phyloP scores from a whole-genome alignment of 2,113 vertebrate species.

The Noturus placidus region DNA sequence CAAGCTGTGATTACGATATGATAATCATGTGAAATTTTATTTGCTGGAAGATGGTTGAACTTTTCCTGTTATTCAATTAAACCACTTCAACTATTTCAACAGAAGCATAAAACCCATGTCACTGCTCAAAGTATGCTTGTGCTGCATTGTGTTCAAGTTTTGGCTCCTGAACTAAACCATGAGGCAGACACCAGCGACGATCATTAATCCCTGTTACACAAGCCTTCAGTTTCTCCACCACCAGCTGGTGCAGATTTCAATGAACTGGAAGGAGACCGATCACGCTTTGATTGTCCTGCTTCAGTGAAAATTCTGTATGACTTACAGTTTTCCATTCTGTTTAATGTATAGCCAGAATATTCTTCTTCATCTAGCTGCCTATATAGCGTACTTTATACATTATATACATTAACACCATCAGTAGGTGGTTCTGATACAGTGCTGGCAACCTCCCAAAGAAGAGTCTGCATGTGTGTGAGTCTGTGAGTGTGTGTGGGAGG shows the following conservation, averaged over 20 bases:
- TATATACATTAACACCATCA: neutral
- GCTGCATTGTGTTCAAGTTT: neutral
- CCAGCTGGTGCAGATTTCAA: slow-evolving; percentile 64
- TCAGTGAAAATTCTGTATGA: neutral
- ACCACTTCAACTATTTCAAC: neutral
- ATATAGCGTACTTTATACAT: neutral
- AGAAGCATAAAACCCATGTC: neutral
- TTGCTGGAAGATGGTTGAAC: neutral
- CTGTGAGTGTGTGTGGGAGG: neutral
- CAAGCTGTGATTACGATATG: too few relatives aligned
- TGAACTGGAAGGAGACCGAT: slow-evolving; percentile 60
- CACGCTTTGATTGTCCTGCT: neutral
- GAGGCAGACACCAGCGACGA: slow-evolving; percentile 46
- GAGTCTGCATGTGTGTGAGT: neutral
- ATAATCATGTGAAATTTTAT: neutral
- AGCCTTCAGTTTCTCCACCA: slow-evolving; percentile 51
- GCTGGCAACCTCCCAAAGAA: neutral
- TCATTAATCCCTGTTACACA: slow-evolving; percentile 66
- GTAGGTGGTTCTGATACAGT: neutral
- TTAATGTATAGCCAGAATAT: neutral
- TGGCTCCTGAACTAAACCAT: slow-evolving; percentile 1
- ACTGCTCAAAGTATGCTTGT: neutral
- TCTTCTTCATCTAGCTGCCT: neutral
- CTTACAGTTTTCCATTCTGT: neutral
- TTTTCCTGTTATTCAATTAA: neutral